Conservation (phyloP, 2,113 vertebrate species). For the Antechinus flavipes region DNA sequence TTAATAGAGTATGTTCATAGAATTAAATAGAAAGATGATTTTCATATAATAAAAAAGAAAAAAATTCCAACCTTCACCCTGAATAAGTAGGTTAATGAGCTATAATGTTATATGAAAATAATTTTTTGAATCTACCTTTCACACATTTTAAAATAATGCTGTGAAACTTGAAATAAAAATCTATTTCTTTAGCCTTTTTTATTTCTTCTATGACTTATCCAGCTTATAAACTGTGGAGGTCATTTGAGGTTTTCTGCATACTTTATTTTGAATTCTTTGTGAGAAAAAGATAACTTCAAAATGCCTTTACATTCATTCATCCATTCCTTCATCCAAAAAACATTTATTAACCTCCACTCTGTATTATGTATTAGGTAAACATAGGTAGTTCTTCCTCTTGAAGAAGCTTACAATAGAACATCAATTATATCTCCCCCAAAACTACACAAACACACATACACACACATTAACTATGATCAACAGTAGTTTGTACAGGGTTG, state of each 20-base stretch:
- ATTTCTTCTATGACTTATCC: slow-evolving; percentile 32
- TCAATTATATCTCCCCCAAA: background rate
- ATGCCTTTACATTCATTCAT: background rate
- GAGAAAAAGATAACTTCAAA: slow-evolving; percentile 12
- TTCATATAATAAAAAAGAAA: slow-evolving; percentile 54
- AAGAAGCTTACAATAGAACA: background rate
- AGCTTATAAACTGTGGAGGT: slow-evolving; percentile 14
- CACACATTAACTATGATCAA: background rate
- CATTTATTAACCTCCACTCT: background rate
- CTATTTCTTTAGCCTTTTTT: slow-evolving; percentile 31
- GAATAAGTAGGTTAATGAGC: slow-evolving; percentile 37
- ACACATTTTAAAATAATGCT: slow-evolving; percentile 65
- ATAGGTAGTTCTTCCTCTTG: too few relatives aligned
- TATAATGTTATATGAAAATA: slow-evolving; percentile 54
- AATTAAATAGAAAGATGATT: slow-evolving; percentile 53
- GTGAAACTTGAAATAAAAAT: slow-evolving; percentile 54
- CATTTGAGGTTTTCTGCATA: slow-evolving; percentile 38
- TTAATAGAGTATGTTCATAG: background rate
- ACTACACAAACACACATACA: background rate
- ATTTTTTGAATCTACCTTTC: slow-evolving; percentile 49
- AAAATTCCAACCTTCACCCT: slow-evolving; percentile 28
- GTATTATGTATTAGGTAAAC: background rate
- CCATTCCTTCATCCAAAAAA: background rate
- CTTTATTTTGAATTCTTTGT: slow-evolving; percentile 54
- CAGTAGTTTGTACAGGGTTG: background rate